These are phyloP conservation scores for Suricata suricatta DNA, from an alignment of 2,113 vertebrate species.

Conservation along the genomic window DNA sequence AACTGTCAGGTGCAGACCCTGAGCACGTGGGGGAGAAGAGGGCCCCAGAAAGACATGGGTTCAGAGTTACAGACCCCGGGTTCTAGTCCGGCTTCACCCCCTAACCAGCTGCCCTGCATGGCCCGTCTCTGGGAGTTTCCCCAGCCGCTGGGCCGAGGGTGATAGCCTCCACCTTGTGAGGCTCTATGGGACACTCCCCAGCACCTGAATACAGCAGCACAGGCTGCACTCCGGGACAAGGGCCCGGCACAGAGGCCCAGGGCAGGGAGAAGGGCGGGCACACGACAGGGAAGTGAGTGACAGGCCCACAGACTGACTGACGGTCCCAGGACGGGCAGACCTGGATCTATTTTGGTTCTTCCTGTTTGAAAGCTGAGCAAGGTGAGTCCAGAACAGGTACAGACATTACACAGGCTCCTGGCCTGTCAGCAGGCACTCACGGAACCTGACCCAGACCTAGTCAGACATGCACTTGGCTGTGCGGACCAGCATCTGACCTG, in stretches of 20 bases:
- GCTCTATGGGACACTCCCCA: background rate
- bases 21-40: background rate
- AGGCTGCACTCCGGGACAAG: background rate
- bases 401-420: background rate
- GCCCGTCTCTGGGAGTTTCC: background rate
- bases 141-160: accelerated
- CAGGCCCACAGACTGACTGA: background rate
- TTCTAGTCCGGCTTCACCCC: background rate
- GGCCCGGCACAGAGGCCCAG: background rate
- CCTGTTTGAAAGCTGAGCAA: background rate
- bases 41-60: background rate
- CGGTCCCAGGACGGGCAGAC: accelerated
- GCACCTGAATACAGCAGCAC: background rate
- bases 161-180: background rate
- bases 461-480: background rate
- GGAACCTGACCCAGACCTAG: background rate
- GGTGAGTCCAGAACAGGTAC: background rate
- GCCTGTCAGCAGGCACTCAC: background rate
- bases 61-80: accelerated
- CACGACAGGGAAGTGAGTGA: background rate
- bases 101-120: accelerated
- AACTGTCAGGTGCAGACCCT: accelerated
- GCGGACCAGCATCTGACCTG: background rate
- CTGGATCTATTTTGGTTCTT: background rate
- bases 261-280: background rate